Percentiles rank a stretch among this genome's conserved stretches.
Evolutionary conservation across 2,113 vertebrate genomes (phyloP).

Genomic region (Halichoeres trimaculatus): DNA sequence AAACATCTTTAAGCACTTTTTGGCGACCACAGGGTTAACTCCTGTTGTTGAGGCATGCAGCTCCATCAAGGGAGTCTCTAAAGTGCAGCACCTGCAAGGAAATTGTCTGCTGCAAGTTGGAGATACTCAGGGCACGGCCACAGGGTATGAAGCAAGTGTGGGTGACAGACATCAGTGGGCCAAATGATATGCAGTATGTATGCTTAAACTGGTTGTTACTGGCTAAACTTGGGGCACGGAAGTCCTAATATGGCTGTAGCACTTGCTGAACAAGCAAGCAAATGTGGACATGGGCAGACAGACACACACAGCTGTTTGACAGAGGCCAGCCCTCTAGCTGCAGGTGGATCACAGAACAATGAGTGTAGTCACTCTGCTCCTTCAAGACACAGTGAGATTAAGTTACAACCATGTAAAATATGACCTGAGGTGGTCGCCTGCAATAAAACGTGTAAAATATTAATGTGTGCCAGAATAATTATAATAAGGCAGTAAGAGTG

Average conservation of each 20-base stretch:
- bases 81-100: conserved; percentile 52
- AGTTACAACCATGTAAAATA: conserved; percentile 17
- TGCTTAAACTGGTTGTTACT: conserved; percentile 14
- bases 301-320: conserved; percentile 26
- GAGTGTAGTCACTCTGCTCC: background rate
- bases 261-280: conserved; percentile 22
- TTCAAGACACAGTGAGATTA: background rate
- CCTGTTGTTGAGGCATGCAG: conserved; percentile 26
- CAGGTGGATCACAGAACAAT: conserved; percentile 27
- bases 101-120: conserved; percentile 24
- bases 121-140: conserved; percentile 29
- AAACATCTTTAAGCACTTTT: conserved; percentile 33
- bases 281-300: conserved; percentile 28
- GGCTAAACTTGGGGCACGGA: background rate
- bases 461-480: conserved; percentile 35
- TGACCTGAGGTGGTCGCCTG: background rate
- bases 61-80: conserved; percentile 32
- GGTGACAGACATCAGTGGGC: conserved; percentile 40
- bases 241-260: conserved; percentile 8
- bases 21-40: conserved; percentile 40
- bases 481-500: conserved; percentile 35
- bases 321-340: background rate
- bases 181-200: conserved; percentile 12
- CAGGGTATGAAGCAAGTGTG: conserved; percentile 12
- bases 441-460: conserved; percentile 32